Conservation (phyloP, 2,888 invertebrate genomes). For the Dicyrtomina minuta region DNA sequence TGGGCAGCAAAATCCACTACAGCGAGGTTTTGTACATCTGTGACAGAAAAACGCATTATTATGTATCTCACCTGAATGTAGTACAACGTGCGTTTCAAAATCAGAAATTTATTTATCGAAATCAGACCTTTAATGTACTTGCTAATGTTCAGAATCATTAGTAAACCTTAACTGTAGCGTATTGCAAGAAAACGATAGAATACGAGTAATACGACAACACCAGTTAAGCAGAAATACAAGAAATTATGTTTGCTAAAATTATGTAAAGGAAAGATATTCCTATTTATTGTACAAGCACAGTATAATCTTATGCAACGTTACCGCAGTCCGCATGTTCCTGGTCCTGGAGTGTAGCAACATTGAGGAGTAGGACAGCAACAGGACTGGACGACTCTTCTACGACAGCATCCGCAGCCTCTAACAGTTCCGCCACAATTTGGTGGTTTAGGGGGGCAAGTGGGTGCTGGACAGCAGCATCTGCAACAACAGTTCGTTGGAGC, state of each 20-base stretch:
- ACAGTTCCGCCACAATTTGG: neutral
- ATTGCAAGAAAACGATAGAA: too few species aligned
- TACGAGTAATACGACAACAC: too few species aligned
- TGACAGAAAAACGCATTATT: neutral
- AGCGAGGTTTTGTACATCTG: neutral
- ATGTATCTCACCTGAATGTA: neutral
- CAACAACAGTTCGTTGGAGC: neutral
- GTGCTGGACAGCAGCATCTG: constrained; percentile 4
- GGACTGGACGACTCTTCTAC: neutral
- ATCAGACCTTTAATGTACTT: neutral
- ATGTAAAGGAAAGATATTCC: too few species aligned
- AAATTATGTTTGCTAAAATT: neutral
- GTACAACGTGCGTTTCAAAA: neutral
- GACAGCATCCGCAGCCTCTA: neutral
- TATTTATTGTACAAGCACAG: too few species aligned
- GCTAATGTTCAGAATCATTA: too few species aligned
- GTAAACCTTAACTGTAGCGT: too few species aligned
- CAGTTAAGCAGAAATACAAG: too few species aligned
- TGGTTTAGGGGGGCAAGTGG: neutral
- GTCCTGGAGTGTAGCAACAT: constrained; percentile 3
- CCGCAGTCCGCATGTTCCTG: neutral
- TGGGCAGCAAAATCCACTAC: constrained; percentile 7
- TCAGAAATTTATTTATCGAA: neutral
- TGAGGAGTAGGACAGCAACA: neutral
- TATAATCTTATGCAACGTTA: too few species aligned